Evolutionary conservation across 2,113 vertebrate species (phyloP).

Genomic region (Zingel zingel): DNA sequence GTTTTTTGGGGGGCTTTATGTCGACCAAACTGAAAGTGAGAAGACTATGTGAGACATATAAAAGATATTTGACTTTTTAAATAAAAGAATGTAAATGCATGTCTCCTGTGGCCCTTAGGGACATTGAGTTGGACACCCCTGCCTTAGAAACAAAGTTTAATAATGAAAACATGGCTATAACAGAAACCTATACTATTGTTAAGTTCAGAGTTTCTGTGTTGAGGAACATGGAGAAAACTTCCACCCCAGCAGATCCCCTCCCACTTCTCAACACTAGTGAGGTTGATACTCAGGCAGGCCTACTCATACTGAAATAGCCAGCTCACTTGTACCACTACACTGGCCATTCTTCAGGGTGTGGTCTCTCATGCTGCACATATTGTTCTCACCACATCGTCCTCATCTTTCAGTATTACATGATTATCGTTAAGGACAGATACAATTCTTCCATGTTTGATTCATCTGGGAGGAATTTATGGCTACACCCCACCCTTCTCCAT

Average conservation of each 20-base stretch:
- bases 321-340: background rate
- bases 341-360: constrained; percentile 8
- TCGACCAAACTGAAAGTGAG: too few relatives aligned
- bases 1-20: too few relatives aligned
- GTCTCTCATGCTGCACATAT: constrained; percentile 17
- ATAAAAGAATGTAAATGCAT: too few relatives aligned
- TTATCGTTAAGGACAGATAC: constrained; percentile 4
- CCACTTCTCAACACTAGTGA: background rate
- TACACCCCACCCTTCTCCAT: background rate
- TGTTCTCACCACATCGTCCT: constrained; percentile 28
- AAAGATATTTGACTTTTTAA: too few relatives aligned
- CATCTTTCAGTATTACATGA: constrained; percentile 9
- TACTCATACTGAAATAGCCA: background rate
- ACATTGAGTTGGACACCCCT: too few relatives aligned
- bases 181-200: background rate
- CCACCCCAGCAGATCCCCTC: background rate
- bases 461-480: constrained; percentile 50
- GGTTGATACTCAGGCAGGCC: background rate
- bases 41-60: too few relatives aligned
- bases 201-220: background rate
- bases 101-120: too few relatives aligned
- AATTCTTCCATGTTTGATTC: constrained; percentile 27
- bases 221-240: background rate
- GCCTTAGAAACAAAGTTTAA: background rate
- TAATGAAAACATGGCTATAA: background rate